These are phyloP conservation scores for Lemur catta DNA, from an alignment of 2,797 vertebrate species.

Conservation along the genomic window DNA sequence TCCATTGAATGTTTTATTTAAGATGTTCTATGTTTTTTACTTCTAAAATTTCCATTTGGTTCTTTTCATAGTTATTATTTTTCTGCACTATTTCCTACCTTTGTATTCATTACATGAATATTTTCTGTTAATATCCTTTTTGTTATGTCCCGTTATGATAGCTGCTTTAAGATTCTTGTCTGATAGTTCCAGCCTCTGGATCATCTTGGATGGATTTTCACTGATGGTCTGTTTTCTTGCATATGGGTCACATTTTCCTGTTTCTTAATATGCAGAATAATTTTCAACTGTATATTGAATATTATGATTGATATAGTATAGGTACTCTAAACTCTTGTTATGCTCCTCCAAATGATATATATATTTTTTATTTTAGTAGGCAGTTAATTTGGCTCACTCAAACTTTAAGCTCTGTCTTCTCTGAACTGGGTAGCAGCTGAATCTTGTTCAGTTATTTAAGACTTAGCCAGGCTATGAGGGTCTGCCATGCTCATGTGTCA, in stretches of 20 bases:
- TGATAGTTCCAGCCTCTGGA: neutral
- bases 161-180: neutral
- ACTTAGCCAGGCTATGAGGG: neutral
- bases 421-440: fast-evolving
- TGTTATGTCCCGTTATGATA: neutral
- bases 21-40: neutral
- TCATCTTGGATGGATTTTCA: neutral
- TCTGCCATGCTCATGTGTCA: neutral
- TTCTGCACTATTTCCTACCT: neutral
- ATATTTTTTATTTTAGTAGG: neutral
- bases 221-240: neutral
- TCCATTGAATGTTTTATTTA: neutral
- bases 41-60: neutral
- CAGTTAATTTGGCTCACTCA: neutral
- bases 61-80: neutral
- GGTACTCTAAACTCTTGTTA: neutral
- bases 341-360: neutral
- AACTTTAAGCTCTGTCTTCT: neutral
- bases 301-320: too few relatives aligned
- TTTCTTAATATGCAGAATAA: neutral
- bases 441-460: neutral
- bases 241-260: neutral
- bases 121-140: neutral
- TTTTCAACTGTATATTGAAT: neutral
- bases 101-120: neutral